Evolutionary conservation across 2,888 invertebrate species (phyloP), one percentile per base, ranked within the genome.

Genomic region (Periphyllus acericola): DNA sequence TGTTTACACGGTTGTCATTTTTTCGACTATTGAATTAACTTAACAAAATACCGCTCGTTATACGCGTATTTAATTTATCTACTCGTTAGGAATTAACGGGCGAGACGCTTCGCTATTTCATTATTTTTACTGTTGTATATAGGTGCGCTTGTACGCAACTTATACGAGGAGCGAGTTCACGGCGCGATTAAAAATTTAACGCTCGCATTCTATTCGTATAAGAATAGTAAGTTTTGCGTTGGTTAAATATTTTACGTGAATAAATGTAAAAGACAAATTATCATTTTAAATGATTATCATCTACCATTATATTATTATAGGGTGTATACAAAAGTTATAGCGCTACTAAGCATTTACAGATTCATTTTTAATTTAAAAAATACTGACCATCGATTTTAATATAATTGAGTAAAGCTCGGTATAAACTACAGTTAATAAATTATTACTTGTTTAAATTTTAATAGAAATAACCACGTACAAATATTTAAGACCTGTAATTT

Each of bases 21-120:
- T 36, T 68, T 80, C 36, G 25, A 11, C 11, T 81, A 68, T 68
- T 68, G 81, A 81, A 81, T 46, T 68, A 32, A 81, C 68, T 32
- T 29, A 68, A 81, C 68, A 46, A 71, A 81, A 71, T 32, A 46
- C 46, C 0, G 68, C 81, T 81, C 68, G 81, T 81, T 68, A 46
- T 14, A 55, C 32, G 52, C 60, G 60, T 21, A 46, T 11, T 25
- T 60, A 60, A 60, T 60, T 60, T 60, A 60, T 60, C 3, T 60
- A 60, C 21, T 3, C 25, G 60, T 60, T 60, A 60, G 6, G 60
- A 60, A 60, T 3, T 1, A 3, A 19, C 55, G 55, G 4, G 60
- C 14, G 21, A 14, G 4, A 55, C 14, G 17, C 55, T 14, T 9
- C n/a, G n/a, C 66, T 66, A 36, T 19, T 60, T 25, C 21, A 60